A percentile compares a stretch with the other conserved stretches of the same genome.
Conservation (phyloP, 92 coral and sea anemone species). For the Porites cylindrica region DNA sequence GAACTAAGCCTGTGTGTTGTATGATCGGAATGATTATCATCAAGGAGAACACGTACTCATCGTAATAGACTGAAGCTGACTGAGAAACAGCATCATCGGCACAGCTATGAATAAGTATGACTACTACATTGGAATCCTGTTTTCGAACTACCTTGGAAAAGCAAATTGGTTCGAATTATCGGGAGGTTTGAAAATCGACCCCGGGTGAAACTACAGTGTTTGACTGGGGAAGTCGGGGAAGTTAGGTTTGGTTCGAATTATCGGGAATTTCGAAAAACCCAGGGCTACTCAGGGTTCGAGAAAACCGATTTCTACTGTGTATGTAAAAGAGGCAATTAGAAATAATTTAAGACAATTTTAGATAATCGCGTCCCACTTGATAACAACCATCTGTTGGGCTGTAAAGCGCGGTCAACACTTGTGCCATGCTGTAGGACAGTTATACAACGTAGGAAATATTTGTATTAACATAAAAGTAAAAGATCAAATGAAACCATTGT, state of each 20-base stretch:
- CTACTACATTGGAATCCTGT: too few species aligned
- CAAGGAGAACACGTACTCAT: background rate
- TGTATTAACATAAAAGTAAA: background rate
- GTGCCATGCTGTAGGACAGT: background rate
- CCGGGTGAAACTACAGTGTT: too few species aligned
- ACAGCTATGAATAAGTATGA: background rate
- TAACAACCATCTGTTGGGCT: too few species aligned
- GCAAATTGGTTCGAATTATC: too few species aligned
- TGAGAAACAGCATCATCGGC: background rate
- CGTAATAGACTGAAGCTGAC: background rate
- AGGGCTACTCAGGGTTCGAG: too few species aligned
- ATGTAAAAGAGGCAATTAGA: background rate
- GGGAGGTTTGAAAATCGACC: too few species aligned
- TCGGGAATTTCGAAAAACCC: too few species aligned
- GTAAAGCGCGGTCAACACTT: background rate
- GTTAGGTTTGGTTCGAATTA: too few species aligned
- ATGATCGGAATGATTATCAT: slow-evolving; percentile 26
- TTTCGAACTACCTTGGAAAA: too few species aligned
- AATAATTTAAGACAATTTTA: background rate
- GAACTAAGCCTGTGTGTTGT: background rate
- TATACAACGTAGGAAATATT: background rate
- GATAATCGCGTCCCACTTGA: background rate
- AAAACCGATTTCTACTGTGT: too few species aligned
- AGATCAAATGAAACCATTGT: background rate
- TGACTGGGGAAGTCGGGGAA: too few species aligned